Conservation (phyloP, 2,888 invertebrate genomes). For the Spialia ferax region DNA sequence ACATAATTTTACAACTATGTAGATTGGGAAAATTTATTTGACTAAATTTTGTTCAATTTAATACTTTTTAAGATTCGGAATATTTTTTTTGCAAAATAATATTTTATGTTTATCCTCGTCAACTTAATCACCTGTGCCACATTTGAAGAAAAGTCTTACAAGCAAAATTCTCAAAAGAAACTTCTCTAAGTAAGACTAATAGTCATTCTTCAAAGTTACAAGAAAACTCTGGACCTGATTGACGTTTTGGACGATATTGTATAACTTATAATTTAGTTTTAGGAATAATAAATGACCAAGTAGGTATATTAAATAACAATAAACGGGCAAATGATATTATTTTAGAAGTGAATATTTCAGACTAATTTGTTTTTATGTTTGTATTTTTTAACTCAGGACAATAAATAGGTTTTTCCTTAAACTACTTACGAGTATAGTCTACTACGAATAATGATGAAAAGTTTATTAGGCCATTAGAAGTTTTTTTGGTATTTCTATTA, state of each 20-base stretch:
- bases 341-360: too few relatives aligned
- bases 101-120: constrained; percentile 58
- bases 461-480: too few relatives aligned
- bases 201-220: constrained; percentile 60
- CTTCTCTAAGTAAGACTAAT: constrained; percentile 73
- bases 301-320: too few relatives aligned
- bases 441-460: too few relatives aligned
- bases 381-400: too few relatives aligned
- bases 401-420: too few relatives aligned
- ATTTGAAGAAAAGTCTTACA: constrained; percentile 50
- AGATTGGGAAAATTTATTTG: not conserved
- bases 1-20: too few relatives aligned
- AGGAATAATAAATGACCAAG: not conserved
- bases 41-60: not conserved
- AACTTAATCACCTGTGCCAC: constrained; percentile 65
- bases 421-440: too few relatives aligned
- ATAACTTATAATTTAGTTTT: not conserved
- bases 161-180: constrained; percentile 63
- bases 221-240: constrained; percentile 56
- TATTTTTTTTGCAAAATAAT: constrained; percentile 1
- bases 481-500: too few relatives aligned
- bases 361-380: too few relatives aligned
- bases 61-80: not conserved
- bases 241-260: constrained; percentile 48
- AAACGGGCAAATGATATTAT: too few relatives aligned